Evolutionary conservation across 1,140 invertebrate genomes (phyloP), one percentile per base, ranked within the genome.

Genomic region (Leptinotarsa defecta): DNA sequence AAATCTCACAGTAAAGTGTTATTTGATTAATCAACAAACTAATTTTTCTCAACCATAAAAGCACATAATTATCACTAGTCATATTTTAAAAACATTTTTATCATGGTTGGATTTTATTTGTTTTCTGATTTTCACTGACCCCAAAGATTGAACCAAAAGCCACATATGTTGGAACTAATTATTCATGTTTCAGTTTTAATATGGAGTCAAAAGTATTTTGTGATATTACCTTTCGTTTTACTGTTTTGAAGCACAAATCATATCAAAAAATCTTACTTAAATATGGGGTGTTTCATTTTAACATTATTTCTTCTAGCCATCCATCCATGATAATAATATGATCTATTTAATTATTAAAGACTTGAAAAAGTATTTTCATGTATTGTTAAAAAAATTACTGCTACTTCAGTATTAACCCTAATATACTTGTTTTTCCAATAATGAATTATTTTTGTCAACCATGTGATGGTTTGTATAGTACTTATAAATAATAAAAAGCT

Each of bases 401-500:
- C 17, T 70, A 62, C 6, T 61, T 72, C 71, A 73, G 71, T 73
- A 73, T 73, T 73, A 65, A 65, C 27, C 34, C 34, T 43, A 48
- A 48, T 19, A 22, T 70, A 43, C 19, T 70, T 48, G 4, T 65
- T 65, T 65, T 65, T 65, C 20, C 27, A 24, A 20, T 65, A 65
- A 65, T 70, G 19, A 70, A 57, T 57, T 57, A 57, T 57, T 57
- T 73, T 73, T 64, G 49, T 62, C 48, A 34, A 72, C 49, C 57
- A 72, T 73, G 24, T 62, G 20, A 65, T 73, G 71, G n/a, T 73
- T 73, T 73, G 63, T 65, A 73, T 65, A 65, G 71, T 73, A 73
- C 71, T 73, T 73, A 73, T 72, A 57, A 43, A 43, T 43, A 43
- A 43, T 43, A 43, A 43, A 43, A 43, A 43, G 34, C 34, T 43